Conservation (phyloP, 92 coral and sea anemone genomes). For the Muricea muricata region DNA sequence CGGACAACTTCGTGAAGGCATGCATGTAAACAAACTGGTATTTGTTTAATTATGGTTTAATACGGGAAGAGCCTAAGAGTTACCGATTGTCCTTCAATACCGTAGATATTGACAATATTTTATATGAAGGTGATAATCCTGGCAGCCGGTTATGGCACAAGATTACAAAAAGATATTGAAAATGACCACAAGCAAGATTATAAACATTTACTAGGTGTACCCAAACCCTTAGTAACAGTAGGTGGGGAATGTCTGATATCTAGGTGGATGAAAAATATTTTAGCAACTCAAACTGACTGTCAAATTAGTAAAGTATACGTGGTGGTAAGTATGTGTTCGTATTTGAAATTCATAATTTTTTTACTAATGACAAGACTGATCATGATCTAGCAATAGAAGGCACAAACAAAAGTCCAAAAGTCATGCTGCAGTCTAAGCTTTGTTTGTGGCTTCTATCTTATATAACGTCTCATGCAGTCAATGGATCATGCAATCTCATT, state of each 20-base stretch:
- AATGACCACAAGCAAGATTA: conserved; percentile 50
- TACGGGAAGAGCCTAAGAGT: too few species aligned
- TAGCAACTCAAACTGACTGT: background rate
- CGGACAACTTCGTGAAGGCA: background rate
- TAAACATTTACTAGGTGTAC: conserved; percentile 61
- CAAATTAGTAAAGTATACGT: conserved; percentile 38
- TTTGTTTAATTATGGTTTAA: too few species aligned
- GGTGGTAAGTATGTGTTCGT: conserved; percentile 47
- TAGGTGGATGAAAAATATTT: conserved; percentile 55
- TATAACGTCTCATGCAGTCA: too few species aligned
- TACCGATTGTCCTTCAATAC: too few species aligned
- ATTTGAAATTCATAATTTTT: background rate
- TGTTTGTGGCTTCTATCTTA: too few species aligned
- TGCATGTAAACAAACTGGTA: background rate
- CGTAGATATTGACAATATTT: too few species aligned
- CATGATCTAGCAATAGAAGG: too few species aligned
- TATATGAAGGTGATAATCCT: conserved; percentile 64
- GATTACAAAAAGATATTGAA: conserved; percentile 61
- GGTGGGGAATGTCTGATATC: conserved; percentile 67
- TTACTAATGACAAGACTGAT: too few species aligned
- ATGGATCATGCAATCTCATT: too few species aligned
- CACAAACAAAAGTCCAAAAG: too few species aligned
- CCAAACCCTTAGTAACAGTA: conserved; percentile 68
- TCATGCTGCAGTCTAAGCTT: too few species aligned
- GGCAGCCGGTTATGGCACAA: conserved; percentile 74